phyloP scores from a whole-genome alignment of 2,888 invertebrate species.

The Phyto melanocephala region DNA sequence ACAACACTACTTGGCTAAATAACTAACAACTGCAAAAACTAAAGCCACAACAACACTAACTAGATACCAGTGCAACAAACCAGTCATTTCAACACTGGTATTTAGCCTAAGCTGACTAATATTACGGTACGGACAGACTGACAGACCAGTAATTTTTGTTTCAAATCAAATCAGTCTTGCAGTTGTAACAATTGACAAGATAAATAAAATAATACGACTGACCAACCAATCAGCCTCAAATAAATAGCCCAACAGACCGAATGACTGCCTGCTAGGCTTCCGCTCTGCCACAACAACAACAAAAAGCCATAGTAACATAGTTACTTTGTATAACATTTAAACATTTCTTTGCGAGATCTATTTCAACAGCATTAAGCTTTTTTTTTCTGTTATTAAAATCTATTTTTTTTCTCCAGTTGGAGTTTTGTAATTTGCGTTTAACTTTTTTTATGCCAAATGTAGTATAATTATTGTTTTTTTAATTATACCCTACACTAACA shows the following conservation, averaged over 20 bases:
- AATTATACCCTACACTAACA: too few relatives aligned
- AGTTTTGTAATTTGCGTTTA: constrained; percentile 8
- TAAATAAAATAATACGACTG: not conserved
- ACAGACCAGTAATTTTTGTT: not conserved
- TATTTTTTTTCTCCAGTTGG: not conserved
- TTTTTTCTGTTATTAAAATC: not conserved
- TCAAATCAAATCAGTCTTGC: not conserved
- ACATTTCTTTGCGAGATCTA: not conserved
- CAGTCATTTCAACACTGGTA: constrained; percentile 15
- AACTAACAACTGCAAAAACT: not conserved
- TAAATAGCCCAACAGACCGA: not conserved
- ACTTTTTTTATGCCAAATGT: constrained; percentile 36
- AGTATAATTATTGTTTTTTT: constrained; percentile 8
- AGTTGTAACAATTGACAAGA: not conserved
- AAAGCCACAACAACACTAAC: not conserved
- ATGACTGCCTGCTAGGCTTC: not conserved
- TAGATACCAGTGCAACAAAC: not conserved
- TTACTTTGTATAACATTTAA: constrained; percentile 32
- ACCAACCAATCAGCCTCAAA: constrained; percentile 12
- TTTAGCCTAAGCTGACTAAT: not conserved
- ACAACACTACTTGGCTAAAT: not conserved
- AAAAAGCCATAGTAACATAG: constrained; percentile 51
- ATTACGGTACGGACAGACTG: not conserved
- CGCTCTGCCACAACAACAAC: not conserved
- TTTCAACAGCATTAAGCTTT: constrained; percentile 3